Evolutionary conservation across 2,113 vertebrate species (phyloP).

Genomic region (Motacilla alba): DNA sequence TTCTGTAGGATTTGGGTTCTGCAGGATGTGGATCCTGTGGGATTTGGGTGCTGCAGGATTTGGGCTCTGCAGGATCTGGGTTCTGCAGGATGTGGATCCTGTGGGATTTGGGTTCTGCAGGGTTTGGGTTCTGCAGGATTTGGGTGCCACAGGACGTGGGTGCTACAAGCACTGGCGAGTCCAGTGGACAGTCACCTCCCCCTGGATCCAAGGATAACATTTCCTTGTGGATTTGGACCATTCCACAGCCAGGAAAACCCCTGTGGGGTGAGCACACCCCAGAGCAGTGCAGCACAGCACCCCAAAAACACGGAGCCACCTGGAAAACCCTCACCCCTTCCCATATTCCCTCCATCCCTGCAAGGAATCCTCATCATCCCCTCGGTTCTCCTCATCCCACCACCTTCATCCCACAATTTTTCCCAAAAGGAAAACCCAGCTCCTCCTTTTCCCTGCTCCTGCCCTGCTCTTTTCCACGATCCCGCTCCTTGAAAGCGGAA

Average conservation of each 20-base stretch:
- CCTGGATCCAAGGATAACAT: not conserved
- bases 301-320: accelerated
- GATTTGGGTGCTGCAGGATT: not conserved
- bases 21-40: not conserved
- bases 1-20: not conserved
- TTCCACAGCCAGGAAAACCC: accelerated
- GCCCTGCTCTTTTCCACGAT: not conserved
- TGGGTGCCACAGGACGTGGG: accelerated
- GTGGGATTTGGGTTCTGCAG: not conserved
- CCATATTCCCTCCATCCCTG: not conserved
- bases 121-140: not conserved
- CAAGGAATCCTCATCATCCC: not conserved
- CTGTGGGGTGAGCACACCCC: not conserved
- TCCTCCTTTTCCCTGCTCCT: not conserved
- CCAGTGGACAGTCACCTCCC: not conserved
- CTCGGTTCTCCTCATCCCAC: not conserved
- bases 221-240: not conserved
- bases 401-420: not conserved
- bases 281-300: not conserved
- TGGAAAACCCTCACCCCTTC: not conserved
- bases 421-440: not conserved
- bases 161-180: accelerated
- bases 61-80: not conserved
- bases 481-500: not conserved
- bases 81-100: not conserved